Conservation (phyloP, 2,113 vertebrate genomes). For the Eurypyga helias region DNA sequence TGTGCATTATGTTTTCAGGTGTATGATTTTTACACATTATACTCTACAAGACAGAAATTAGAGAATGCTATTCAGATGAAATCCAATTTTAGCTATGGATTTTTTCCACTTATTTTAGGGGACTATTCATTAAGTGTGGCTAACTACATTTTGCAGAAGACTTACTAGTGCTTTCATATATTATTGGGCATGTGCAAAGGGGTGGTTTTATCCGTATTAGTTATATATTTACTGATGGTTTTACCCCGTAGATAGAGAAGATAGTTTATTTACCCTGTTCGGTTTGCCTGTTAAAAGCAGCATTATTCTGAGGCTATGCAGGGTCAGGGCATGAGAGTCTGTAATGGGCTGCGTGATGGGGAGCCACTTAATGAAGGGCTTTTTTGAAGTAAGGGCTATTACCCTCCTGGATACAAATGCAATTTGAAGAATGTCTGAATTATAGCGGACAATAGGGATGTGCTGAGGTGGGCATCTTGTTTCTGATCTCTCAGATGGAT, state of each 20-base stretch:
- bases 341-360: slow-evolving; percentile 40
- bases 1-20: neutral
- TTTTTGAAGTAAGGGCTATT: slow-evolving; percentile 71
- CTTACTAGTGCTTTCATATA: slow-evolving; percentile 15
- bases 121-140: neutral
- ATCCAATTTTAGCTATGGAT: neutral
- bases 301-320: neutral
- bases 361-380: slow-evolving; percentile 54
- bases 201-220: slow-evolving; percentile 13
- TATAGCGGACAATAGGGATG: slow-evolving; percentile 40
- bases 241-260: neutral
- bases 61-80: neutral
- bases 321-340: slow-evolving; percentile 27
- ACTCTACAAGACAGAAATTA: neutral
- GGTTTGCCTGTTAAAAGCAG: slow-evolving; percentile 58
- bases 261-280: slow-evolving; percentile 50
- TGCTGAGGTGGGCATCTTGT: slow-evolving; percentile 52
- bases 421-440: slow-evolving; percentile 70
- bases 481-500: slow-evolving; percentile 36
- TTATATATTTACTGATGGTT: slow-evolving; percentile 28
- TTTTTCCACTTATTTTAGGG: neutral
- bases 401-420: slow-evolving; percentile 66
- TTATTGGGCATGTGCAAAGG: neutral
- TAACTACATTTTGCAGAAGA: neutral
- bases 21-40: neutral